These are phyloP conservation scores for Prionailurus viverrinus DNA, from an alignment of 2,113 vertebrate genomes.

Conservation along the genomic window DNA sequence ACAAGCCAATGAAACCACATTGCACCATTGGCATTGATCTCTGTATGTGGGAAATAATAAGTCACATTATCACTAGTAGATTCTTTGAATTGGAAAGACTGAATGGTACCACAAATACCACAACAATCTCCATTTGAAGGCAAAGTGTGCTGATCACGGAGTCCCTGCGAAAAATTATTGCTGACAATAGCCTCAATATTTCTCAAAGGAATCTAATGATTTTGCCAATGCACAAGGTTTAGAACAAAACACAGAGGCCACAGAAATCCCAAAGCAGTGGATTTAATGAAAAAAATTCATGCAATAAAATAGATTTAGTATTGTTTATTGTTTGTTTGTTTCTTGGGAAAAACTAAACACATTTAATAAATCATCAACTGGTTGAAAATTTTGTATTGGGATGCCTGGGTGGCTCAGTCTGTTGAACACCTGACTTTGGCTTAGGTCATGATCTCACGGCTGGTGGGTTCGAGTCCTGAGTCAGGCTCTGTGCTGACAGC, in stretches of 20 bases:
- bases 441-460: too few relatives aligned
- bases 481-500: too few relatives aligned
- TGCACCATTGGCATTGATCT: neutral
- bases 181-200: conserved; percentile 33
- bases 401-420: too few relatives aligned
- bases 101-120: neutral
- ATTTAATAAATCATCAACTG: neutral
- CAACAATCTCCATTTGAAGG: conserved; percentile 19
- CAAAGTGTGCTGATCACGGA: neutral
- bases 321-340: neutral
- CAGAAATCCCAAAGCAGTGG: neutral
- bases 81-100: neutral
- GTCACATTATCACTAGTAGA: neutral
- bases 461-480: too few relatives aligned
- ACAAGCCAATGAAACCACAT: neutral
- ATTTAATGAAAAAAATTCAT: neutral
- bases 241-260: neutral
- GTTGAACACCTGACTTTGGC: too few relatives aligned
- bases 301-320: neutral
- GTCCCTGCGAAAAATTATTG: conserved; percentile 31
- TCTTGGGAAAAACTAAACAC: neutral
- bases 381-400: neutral
- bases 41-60: neutral
- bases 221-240: conserved; percentile 25
- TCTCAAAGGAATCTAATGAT: conserved; percentile 6